Conservation (phyloP, 2,797 vertebrate genomes). For the Muraenolepis orangiensis region DNA sequence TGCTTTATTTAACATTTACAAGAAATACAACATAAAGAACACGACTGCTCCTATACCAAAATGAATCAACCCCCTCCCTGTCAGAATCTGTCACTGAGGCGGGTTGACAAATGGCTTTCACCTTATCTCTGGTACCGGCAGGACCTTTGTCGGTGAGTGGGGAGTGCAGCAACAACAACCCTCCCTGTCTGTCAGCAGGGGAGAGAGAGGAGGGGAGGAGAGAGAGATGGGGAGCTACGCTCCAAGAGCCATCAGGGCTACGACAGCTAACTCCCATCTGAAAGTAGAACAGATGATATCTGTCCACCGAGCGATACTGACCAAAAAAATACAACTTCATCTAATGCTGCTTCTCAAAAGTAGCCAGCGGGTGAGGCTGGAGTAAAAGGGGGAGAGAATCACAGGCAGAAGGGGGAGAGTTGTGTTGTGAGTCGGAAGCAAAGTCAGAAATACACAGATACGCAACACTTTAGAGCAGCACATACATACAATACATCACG, state of each 20-base stretch:
- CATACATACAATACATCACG: slow-evolving; percentile 41
- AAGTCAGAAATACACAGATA: slow-evolving; percentile 20
- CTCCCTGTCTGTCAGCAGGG: slow-evolving; percentile 21
- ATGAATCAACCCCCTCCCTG: slow-evolving; percentile 17
- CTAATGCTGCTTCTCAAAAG: slow-evolving; percentile 11
- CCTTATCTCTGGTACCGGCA: slow-evolving; percentile 32
- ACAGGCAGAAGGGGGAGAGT: not conserved
- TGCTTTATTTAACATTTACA: slow-evolving; percentile 62
- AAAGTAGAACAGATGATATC: slow-evolving; percentile 39
- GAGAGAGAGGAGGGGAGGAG: not conserved
- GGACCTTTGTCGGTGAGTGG: slow-evolving; percentile 13
- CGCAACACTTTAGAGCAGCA: slow-evolving; percentile 36
- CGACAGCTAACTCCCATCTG: slow-evolving; percentile 47
- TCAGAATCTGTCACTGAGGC: slow-evolving; percentile 34
- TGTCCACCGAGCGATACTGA: slow-evolving; percentile 16
- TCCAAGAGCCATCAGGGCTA: slow-evolving; percentile 29
- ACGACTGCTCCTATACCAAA: slow-evolving; percentile 4
- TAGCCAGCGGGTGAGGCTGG: not conserved
- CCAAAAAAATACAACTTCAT: slow-evolving; percentile 32
- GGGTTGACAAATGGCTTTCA: slow-evolving; percentile 50
- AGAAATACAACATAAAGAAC: slow-evolving; percentile 46
- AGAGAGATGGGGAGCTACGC: slow-evolving; percentile 26
- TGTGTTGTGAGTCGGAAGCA: slow-evolving; percentile 35
- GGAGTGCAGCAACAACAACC: slow-evolving; percentile 5
- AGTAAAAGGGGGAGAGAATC: not conserved